These are phyloP conservation scores for Nephrotoma flavescens DNA, from an alignment of 2,888 invertebrate species.

Conservation along the genomic window DNA sequence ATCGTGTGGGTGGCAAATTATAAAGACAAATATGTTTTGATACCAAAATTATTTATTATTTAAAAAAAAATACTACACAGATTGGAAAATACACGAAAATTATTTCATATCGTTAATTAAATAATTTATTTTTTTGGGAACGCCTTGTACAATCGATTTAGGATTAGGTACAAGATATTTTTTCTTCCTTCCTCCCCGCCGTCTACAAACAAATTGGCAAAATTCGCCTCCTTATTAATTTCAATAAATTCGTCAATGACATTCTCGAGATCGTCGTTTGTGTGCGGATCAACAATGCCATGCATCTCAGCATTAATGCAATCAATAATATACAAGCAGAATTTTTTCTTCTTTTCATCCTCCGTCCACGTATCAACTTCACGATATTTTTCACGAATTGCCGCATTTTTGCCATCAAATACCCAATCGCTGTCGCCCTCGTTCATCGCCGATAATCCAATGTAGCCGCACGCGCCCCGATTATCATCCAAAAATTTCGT, in stretches of 20 bases:
- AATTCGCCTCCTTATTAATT: background rate
- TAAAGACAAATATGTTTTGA: background rate
- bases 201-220: background rate
- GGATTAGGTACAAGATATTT: background rate
- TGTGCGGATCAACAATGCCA: background rate
- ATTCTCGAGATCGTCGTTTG: background rate
- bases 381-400: slow-evolving; percentile 1
- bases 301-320: background rate
- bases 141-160: background rate
- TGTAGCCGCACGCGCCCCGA: slow-evolving; percentile 17
- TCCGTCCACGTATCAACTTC: background rate
- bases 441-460: slow-evolving; percentile 16
- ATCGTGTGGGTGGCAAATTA: background rate
- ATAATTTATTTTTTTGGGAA: background rate
- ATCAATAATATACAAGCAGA: background rate
- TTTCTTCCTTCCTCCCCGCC: background rate
- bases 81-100: background rate
- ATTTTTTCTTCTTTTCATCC: background rate
- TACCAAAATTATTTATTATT: background rate
- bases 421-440: slow-evolving; percentile 14
- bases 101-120: no score
- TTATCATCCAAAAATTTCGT: slow-evolving; percentile 17
- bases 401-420: slow-evolving; percentile 9
- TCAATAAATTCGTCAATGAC: background rate
- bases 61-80: background rate